Base-by-base conservation (phyloP, 2,797 vertebrate species). In the Microctenopoma stevenorrisi region DNA sequence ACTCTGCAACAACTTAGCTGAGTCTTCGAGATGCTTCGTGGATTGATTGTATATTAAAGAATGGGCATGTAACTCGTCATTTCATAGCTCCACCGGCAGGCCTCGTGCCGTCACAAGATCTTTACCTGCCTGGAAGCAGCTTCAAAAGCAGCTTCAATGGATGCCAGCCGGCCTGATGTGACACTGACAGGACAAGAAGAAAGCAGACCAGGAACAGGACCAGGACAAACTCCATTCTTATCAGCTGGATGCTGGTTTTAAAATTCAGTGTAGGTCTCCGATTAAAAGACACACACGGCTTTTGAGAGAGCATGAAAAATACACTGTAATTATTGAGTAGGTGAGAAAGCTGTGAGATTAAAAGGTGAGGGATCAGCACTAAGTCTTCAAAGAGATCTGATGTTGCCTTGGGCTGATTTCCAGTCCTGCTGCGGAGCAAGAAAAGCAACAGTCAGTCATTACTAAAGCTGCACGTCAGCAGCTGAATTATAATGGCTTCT, bases 301-400 rank as follows among this genome's bases (percentile, higher is more conserved):
- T 82, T 58, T 49, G 38, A 84, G 67, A 25, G 55, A 83, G 78
- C 79, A 78, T 67, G 79, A 83, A 82, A 82, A 84, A 83, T 64
- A 80, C 56, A 79, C 51, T 72, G 77, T 84, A 85, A 86, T 89
- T 84, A 84, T 65, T 37, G 74, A 76, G 78, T 66, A 84, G 78
- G 72, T 75, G 80, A 82, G 76, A 80, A 64, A 75, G 74, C 78
- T 69, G 78, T 26, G 69, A 79, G 84, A 86, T 84, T 82, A 85
- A 85, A 86, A 85, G 79, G 84, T 75, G 83, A 79, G 76, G 76
- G 82, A 74, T 71, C 67, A 64, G 68, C 44, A 37, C 54, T 46
- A 47, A 78, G 71, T 75, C 81, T 85, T 87, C 85, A 87, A 87
- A 86, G 80, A 74, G 72, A 83, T 69, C 72, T 13, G 68, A 77